Evolutionary conservation across 2,888 invertebrate species (phyloP), one percentile per base, ranked within the genome.

Genomic region (Dynastes hyllus): DNA sequence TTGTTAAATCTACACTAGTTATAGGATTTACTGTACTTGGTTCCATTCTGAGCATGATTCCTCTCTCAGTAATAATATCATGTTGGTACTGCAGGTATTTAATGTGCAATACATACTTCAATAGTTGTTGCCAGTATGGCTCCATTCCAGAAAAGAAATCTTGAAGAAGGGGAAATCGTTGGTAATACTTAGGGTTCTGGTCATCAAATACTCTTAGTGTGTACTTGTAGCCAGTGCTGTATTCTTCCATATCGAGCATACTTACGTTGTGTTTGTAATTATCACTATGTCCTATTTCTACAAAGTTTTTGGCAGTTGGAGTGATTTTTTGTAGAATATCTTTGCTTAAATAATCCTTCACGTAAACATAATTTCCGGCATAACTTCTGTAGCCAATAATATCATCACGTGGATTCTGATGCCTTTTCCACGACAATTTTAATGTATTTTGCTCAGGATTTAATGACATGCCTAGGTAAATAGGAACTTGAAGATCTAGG

Each of bases 281-380:
- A 13, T 78, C 78, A 4, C 22, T 51, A 65, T 83, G 84, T 1
- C 87, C 87, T 22, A 90, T 88, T 2, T 85, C 81, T 5, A 85
- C 85, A 1, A 82, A 81, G 61, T 85, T 79, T 51, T 85, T 76
- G 61, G 89, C 88, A 1, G 85, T 83, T 1, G 87, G 83, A 80
- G 88, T 89, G 45, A 86, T 85, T 66, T 82, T 82, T 70, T 85
- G 83, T 67, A 89, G 82, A 2, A 82, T 32, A 11, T 85, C 83
- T 0, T 81, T 83, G 13, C 85, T 81, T 6, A 84, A 77, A 53
- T 88, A 86, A 6, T 87, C 87, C 16, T 82, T 84, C 16, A 89
- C 81, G 76, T 85, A 88, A 6, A 89, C 88, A 61, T 85, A 83
- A 58, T 86, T 87, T 45, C 86, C 85, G 16, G 86, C 85, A 63